Base-by-base conservation (phyloP, 2,797 vertebrate genomes). In the Falco biarmicus region DNA sequence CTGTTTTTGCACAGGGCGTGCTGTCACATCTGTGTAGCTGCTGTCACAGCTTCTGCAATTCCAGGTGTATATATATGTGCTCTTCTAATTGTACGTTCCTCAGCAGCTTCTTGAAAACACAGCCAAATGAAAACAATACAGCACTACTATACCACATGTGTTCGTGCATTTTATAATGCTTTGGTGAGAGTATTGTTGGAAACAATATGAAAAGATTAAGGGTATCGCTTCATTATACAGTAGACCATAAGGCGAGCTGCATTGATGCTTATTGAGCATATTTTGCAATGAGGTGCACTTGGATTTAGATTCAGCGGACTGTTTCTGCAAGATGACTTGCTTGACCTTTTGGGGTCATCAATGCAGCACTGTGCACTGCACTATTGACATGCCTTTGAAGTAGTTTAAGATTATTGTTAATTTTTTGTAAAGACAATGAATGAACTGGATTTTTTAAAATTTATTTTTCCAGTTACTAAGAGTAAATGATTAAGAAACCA, bases 41-140 rank as follows among this genome's bases (percentile, higher is more conserved):
- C 95, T 87, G 91, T 84, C 95, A 70, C 91, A 93, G 71, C 63
- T 87, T 71, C 82, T 83, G 91, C 77, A 48, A 15, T 15, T 84
- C 64, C 31, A 28, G n/a, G 28, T 69, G 39, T 82, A 16, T 77
- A 15, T 68, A 26, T 92, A 43, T 66, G 19, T 96, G 66, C 41
- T 69, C 24, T 65, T 87, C 24, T 47, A 61, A 16, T 60, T 80
- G 63, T 65, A 61, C 47, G 5, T 78, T 80, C 47, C 84, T 77
- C 47, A 71, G 34, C 11, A 43, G 56, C 82, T 88, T 76, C 56
- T 70, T 24, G 34, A 74, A 90, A 68, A 4, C 32, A 41, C 64
- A 69, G 18, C 20, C 17, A 53, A 28, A 34, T 39, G 12, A 83
- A 24, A 41, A 22, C 47, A 43, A 3, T 13, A 45, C 21, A 71